Base-by-base conservation (phyloP, 2,113 vertebrate genomes). In the Poecile atricapillus region DNA sequence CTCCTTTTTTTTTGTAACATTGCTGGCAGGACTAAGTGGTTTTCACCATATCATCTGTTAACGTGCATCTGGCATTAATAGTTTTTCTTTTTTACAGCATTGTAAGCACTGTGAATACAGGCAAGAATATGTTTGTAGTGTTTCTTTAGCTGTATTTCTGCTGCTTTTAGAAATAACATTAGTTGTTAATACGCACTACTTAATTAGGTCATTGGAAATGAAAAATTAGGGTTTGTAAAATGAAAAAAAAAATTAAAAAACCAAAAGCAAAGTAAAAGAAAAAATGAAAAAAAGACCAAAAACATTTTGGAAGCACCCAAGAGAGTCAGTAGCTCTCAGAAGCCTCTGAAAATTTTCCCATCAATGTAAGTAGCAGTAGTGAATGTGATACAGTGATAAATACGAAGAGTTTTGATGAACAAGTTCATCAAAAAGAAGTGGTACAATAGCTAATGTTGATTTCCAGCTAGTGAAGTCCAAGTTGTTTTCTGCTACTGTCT, bases 211-310 rank as follows among this genome's bases (percentile, higher is more conserved):
- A 63, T 52, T 60, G 3, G 7, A 83, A 90, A 58, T 60, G 0
- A 43, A 56, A 85, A 81, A 52, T 28, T 9, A 58, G 13, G 6
- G 2, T 9, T 65, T 60, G 0, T 82, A 59, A 89, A 75, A 87
- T 19, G 2, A 43, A 25, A 14, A 28, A 59, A 28, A 15, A 25
- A 44, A n/a, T 5, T 3, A 9, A 60, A 47, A 12, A 4, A 20
- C 4, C 9, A 24, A 30, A 76, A 43, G 3, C 25, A 31, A 59
- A 12, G 6, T 39, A 83, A 83, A 75, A 75, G 5, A 9, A 35
- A 6, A 5, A 55, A 17, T 3, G 3, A 39, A 21, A 31, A 13
- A 24, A 13, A 11, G 0, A 3, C 3, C 2, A 20, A 27, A 53
- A 30, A 23, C 15, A 3, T n/a, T 83, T 64, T 25, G 47, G 69